Conservation (phyloP, 2,888 invertebrate genomes). For the Chymomyza amoena region DNA sequence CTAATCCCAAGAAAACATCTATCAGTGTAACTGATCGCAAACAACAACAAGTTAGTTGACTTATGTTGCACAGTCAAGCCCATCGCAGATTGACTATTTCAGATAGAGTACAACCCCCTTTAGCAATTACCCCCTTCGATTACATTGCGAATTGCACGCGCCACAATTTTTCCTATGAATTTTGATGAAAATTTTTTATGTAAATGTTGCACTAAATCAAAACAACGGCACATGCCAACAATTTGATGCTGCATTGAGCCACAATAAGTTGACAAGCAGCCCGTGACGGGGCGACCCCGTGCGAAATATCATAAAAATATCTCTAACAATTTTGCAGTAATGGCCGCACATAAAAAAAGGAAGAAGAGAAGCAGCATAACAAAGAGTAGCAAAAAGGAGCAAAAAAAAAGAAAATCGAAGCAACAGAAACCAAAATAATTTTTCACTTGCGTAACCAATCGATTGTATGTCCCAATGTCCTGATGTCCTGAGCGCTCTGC, state of each 20-base stretch:
- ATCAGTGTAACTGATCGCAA: constrained; percentile 64
- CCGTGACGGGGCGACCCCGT: not conserved
- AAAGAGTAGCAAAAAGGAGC: not conserved
- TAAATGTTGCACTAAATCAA: constrained; percentile 72
- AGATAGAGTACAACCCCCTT: constrained; percentile 45
- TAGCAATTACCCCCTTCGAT: constrained; percentile 42
- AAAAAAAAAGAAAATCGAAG: constrained; percentile 1
- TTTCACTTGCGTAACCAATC: constrained; percentile 73
- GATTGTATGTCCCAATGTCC: constrained; percentile 51
- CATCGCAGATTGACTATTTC: constrained; percentile 41
- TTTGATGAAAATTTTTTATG: constrained; percentile 61
- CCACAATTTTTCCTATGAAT: constrained; percentile 38
- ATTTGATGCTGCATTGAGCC: constrained; percentile 61
- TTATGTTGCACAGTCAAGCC: constrained; percentile 69
- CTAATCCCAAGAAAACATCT: constrained; percentile 70
- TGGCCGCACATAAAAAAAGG: constrained; percentile 55
- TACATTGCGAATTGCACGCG: not conserved
- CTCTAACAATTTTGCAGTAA: constrained; percentile 64
- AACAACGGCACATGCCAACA: constrained; percentile 58
- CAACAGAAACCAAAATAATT: constrained; percentile 50
- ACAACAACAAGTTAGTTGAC: constrained; percentile 54
- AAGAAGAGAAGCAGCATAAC: not conserved
- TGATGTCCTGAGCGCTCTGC: not conserved
- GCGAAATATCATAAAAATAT: constrained; percentile 29
- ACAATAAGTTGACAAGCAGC: constrained; percentile 58